phyloP scores from a whole-genome alignment of 37 sponge, comb jelly and placozoan genomes.

The Sycon ciliatum region DNA sequence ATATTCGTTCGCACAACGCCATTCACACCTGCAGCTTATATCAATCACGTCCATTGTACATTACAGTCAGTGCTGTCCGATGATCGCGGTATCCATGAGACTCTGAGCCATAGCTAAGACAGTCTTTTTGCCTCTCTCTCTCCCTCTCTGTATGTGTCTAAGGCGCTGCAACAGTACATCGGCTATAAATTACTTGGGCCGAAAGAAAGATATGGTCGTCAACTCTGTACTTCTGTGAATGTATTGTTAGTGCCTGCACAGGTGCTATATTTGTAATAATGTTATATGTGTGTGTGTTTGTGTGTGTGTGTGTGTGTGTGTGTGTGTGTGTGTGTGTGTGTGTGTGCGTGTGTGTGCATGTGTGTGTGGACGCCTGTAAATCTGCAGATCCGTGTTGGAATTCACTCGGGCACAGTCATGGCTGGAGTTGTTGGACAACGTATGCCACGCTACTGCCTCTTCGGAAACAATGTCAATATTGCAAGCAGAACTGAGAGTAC shows the following conservation, averaged over 20 bases:
- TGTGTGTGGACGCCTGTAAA: background rate
- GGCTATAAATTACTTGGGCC: too few relatives aligned
- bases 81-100: too few relatives aligned
- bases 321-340: constrained; percentile 2
- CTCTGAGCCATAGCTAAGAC: too few relatives aligned
- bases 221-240: background rate
- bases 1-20: too few relatives aligned
- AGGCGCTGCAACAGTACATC: background rate
- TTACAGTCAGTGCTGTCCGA: too few relatives aligned
- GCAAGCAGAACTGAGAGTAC: constrained; percentile 85
- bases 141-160: background rate
- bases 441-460: constrained; percentile 97
- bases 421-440: constrained; percentile 85
- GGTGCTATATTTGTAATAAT: background rate
- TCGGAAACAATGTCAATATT: constrained; percentile 94
- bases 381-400: constrained; percentile 70
- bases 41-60: too few relatives aligned
- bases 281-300: too few relatives aligned
- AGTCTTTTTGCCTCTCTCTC: too few relatives aligned
- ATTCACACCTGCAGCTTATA: too few relatives aligned
- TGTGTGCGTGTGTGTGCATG: background rate
- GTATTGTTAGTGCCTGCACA: background rate
- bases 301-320: too few relatives aligned
- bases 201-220: too few relatives aligned
- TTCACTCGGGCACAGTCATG: constrained; percentile 79